Evolutionary conservation across 2,113 vertebrate species (phyloP), one percentile per base, ranked within the genome.

Genomic region (Vidua macroura): DNA sequence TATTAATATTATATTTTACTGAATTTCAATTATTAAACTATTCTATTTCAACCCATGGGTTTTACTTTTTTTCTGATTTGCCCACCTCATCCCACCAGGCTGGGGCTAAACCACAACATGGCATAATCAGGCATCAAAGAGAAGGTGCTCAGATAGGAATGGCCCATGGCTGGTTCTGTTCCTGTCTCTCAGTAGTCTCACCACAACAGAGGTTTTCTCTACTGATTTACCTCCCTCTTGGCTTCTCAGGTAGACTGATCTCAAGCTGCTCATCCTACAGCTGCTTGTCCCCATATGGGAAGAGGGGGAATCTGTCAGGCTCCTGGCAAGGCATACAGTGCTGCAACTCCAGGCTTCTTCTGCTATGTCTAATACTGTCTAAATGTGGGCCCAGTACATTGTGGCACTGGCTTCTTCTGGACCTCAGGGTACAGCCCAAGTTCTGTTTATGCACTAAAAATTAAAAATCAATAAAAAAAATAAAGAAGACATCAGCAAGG

Each of bases 311-410:
- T 19, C 63, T 93, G 21, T 52, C 48, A 70, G 55, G 35, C 12
- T 56, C 7, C 76, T 66, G 46, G 24, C 43, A 33, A 49, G 30
- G 8, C 8, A 1, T 1, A 2, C 1, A 1, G 0, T 39, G 56
- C 56, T 74, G 48, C 60, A 92, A 44, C 43, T 64, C 48, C 33
- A 51, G 9, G 9, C 37, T 88, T 72, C 59, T 87, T 53, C 60
- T 81, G 28, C 1, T 41, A 1, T 21, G 23, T 63, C 33, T 56
- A 11, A 59, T 28, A 46, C n/a, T 85, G 22, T 72, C 52, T 37
- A 52, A 53, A 39, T 44, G 7, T 44, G 15, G 30, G 37, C 18
- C 18, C 14, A 76, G 37, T 20, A 39, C 14, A 11, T 14, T 25
- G n/a, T 41, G 53, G 2, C 7, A 24, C 11, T 51, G 76, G 59